These are phyloP conservation scores for Naso thynnoides DNA, from an alignment of 2,797 vertebrate species.

Conservation along the genomic window DNA sequence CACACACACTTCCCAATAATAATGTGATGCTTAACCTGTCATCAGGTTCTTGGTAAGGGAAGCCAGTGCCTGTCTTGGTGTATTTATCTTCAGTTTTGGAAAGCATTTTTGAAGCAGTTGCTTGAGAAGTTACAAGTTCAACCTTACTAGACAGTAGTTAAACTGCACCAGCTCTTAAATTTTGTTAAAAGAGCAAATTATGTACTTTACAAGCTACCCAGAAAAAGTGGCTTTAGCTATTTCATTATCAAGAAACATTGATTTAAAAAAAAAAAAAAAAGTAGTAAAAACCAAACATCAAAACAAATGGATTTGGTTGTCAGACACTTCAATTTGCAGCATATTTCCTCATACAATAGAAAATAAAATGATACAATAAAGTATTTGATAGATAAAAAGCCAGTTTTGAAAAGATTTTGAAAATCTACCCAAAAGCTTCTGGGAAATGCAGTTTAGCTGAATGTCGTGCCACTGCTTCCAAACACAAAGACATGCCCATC, in stretches of 20 bases:
- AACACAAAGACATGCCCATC: conserved; percentile 9
- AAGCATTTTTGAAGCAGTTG: neutral
- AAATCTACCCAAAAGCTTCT: neutral
- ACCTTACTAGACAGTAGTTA: neutral
- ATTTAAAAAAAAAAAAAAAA: too few species aligned
- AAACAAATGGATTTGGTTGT: neutral
- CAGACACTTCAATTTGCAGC: neutral
- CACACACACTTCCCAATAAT: neutral
- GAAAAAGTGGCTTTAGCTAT: too few species aligned
- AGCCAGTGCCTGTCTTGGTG: neutral
- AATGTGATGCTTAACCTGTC: neutral
- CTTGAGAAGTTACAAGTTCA: neutral
- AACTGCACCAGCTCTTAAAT: too few species aligned
- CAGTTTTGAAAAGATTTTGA: neutral
- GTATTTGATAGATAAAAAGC: neutral
- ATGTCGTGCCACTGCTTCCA: neutral
- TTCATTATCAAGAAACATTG: too few species aligned
- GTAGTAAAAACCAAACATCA: neutral
- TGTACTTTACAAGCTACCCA: too few species aligned
- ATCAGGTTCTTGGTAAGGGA: neutral
- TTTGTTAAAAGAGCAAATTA: too few species aligned
- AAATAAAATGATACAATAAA: neutral
- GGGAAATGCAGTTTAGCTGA: neutral
- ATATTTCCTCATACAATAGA: neutral
- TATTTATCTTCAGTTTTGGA: neutral